Percentiles rank a stretch among this genome's conserved stretches.
These are phyloP conservation scores for Acrocephalus kingi DNA, from an alignment of 2,113 vertebrate genomes.

Conservation along the genomic window DNA sequence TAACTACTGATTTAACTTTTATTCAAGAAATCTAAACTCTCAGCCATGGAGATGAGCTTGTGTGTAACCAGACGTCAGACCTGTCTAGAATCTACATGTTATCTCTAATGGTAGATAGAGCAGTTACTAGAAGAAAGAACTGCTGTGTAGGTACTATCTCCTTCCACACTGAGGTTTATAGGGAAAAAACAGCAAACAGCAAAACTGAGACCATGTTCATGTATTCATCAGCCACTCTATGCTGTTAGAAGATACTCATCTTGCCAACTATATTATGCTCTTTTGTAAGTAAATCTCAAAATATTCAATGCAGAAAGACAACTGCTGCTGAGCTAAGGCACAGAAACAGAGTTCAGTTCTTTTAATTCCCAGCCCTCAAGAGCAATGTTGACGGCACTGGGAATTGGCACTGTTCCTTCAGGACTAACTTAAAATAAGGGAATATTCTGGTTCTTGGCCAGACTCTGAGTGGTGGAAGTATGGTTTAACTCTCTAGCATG, in stretches of 20 bases:
- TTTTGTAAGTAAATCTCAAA: neutral
- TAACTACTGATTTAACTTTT: neutral
- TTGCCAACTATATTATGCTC: neutral
- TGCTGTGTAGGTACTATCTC: neutral
- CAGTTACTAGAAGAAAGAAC: neutral
- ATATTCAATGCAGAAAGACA: neutral
- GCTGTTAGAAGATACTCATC: neutral
- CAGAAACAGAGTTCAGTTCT: neutral
- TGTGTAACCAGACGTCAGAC: neutral
- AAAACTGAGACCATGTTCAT: neutral
- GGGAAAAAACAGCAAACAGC: neutral
- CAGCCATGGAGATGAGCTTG: neutral
- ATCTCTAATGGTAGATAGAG: neutral
- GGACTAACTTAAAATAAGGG: conserved; percentile 22
- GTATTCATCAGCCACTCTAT: neutral
- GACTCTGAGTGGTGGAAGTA: neutral
- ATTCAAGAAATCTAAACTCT: neutral
- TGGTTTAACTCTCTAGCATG: neutral
- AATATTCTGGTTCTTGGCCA: conserved; percentile 19
- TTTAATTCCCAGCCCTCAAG: neutral
- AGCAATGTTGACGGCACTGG: neutral
- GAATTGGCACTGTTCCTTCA: conserved; percentile 30
- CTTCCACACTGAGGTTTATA: neutral
- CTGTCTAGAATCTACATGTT: neutral
- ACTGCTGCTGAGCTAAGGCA: neutral